A percentile compares a stretch with the other conserved stretches of the same genome.
These are phyloP conservation scores for Vidua chalybeata DNA, from an alignment of 2,113 vertebrate genomes.

Conservation along the genomic window DNA sequence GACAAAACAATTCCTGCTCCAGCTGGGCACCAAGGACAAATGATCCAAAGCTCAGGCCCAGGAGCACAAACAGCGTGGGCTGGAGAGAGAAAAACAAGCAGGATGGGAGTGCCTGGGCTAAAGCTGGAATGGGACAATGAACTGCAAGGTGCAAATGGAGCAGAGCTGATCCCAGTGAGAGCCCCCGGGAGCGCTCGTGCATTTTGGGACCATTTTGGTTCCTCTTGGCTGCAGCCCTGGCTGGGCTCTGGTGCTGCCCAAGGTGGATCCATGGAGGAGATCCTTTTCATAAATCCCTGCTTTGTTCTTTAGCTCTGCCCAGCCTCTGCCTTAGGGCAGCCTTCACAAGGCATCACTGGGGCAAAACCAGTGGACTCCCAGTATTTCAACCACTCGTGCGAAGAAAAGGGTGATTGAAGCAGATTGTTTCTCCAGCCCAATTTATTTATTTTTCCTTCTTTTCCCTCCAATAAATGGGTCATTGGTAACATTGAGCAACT, in stretches of 20 bases:
- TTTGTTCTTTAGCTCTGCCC: background rate
- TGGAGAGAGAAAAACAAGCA: too few species aligned
- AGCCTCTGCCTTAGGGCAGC: background rate
- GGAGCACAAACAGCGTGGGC: too few species aligned
- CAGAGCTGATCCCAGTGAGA: too few species aligned
- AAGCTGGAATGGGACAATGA: too few species aligned
- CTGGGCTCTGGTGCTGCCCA: too few species aligned
- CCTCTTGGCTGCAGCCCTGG: too few species aligned
- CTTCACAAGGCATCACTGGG: background rate
- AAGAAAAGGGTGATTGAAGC: background rate
- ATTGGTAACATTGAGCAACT: background rate
- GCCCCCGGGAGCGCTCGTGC: too few species aligned
- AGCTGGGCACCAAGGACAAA: background rate
- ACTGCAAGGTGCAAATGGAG: too few species aligned
- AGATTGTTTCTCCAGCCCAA: background rate
- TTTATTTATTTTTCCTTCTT: background rate
- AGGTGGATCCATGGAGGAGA: background rate
- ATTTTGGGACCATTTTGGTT: too few species aligned
- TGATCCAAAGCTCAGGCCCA: too few species aligned
- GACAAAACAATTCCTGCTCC: background rate
- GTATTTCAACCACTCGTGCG: background rate
- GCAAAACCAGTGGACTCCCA: background rate
- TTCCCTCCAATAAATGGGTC: background rate
- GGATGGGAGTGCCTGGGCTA: too few species aligned
- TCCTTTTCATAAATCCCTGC: background rate